Conservation (phyloP, 2,113 vertebrate species). For the Montifringilla adamsi region DNA sequence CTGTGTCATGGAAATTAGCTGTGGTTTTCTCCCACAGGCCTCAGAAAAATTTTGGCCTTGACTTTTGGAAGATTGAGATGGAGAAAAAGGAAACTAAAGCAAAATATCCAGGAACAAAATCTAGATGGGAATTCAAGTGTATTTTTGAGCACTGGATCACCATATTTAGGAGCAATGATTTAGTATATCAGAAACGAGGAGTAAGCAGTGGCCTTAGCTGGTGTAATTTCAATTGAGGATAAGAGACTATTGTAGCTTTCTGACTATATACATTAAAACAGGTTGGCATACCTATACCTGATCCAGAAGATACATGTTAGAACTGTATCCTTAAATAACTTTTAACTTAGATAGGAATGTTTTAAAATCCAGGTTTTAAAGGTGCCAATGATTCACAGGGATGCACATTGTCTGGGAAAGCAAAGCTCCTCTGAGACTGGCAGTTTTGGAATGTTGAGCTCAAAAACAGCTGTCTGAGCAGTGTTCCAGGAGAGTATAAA, state of each 20-base stretch:
- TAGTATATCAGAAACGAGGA: background rate
- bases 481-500: background rate
- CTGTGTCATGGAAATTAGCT: background rate
- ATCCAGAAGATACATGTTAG: background rate
- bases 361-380: background rate
- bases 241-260: background rate
- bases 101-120: background rate
- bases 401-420: background rate
- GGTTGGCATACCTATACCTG: background rate
- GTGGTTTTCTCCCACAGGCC: background rate
- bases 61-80: background rate
- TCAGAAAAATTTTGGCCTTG: background rate
- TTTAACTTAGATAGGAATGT: background rate
- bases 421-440: background rate
- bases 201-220: background rate
- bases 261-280: background rate
- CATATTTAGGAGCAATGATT: background rate
- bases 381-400: background rate
- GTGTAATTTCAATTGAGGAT: background rate
- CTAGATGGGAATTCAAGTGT: background rate
- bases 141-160: background rate
- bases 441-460: background rate
- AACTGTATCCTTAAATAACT: background rate
- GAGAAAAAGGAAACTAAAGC: background rate
- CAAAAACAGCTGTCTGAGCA: background rate